Base-by-base conservation (phyloP, 1,140 invertebrate genomes). In the Drosophila pseudoananassae region DNA sequence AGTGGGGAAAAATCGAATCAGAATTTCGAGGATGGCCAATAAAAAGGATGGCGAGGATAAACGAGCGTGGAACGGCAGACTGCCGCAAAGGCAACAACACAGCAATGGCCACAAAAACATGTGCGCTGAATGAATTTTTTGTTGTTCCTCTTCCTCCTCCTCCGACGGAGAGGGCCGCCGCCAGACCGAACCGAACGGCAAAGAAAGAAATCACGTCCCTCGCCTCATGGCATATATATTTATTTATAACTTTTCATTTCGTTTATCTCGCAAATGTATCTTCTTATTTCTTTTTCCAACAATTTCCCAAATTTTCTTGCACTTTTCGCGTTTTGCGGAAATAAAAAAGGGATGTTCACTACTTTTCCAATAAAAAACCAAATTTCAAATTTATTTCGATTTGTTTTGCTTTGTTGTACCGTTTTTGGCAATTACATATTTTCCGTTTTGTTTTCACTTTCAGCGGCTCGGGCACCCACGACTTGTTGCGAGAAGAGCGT, bases 181-280 rank as follows among this genome's bases (percentile, higher is more conserved):
- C n/a, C 40, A 15, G 40, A 43, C n/a, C 40, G 15, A 43, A 75
- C 77, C 60, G 59, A 69, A 60, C 63, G 82, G 71, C 82, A 78
- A 54, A 75, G 25, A 85, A 68, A 87, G 82, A 87, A 87, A 82
- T 82, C 82, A 85, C 82, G 82, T 85, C 82, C 82, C 82, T 61
- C 46, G 55, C 45, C 10, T 64, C 77, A 87, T 85, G 82, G 74
- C 82, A 82, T 87, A 78, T 87, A 85, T 87, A 87, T 87, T 87
- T 87, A 87, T 87, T 87, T 87, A 58, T 87, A 87, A 87, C 82
- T 87, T 87, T 87, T 87, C 83, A 87, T 87, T 87, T 87, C 82
- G 78, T 87, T 87, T 87, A 66, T 81, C 82, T 85, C 77, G 71
- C 77, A 73, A 36, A 36, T 36, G 33, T 58, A 59, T 45, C 63